A percentile compares a stretch with the other conserved stretches of the same genome.
These are phyloP conservation scores for Pammene fasciana DNA, from an alignment of 2,888 invertebrate species.

Conservation along the genomic window DNA sequence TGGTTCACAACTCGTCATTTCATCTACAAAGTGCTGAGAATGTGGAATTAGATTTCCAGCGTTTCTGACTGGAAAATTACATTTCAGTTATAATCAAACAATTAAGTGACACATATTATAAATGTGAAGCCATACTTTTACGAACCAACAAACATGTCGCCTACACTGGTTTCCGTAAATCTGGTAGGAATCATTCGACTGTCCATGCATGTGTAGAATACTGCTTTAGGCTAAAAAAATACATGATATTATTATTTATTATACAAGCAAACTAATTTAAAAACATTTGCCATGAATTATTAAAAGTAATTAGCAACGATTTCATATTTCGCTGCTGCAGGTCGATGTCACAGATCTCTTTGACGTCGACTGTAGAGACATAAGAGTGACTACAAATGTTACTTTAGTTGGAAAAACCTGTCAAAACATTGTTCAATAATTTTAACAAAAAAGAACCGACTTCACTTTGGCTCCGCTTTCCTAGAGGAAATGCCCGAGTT, in stretches of 20 bases:
- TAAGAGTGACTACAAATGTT: too few relatives aligned
- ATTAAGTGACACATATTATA: background rate
- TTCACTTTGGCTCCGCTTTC: too few relatives aligned
- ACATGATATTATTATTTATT: background rate
- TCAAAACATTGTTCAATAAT: too few relatives aligned
- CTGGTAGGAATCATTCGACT: constrained; percentile 98
- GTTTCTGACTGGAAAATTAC: constrained; percentile 90
- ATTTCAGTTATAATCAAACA: background rate
- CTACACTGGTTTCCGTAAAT: constrained; percentile 97
- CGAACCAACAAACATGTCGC: constrained; percentile 98
- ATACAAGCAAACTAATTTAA: constrained; percentile 9
- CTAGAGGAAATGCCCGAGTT: too few relatives aligned
- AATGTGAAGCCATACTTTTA: constrained; percentile 43
- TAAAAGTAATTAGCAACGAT: too few relatives aligned
- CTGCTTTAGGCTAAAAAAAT: constrained; percentile 94
- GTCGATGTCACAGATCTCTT: too few relatives aligned
- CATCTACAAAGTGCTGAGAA: constrained; percentile 92
- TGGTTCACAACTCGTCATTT: constrained; percentile 96
- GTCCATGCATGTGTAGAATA: constrained; percentile 99
- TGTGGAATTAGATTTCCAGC: constrained; percentile 98
- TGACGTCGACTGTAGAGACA: too few relatives aligned
- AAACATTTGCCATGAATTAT: too few relatives aligned
- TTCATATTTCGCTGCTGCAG: too few relatives aligned
- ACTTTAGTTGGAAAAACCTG: too few relatives aligned
- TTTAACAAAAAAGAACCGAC: too few relatives aligned